Evolutionary conservation across 2,888 invertebrate species (phyloP), one percentile per base, ranked within the genome.

Genomic region (Morpho deidamia): DNA sequence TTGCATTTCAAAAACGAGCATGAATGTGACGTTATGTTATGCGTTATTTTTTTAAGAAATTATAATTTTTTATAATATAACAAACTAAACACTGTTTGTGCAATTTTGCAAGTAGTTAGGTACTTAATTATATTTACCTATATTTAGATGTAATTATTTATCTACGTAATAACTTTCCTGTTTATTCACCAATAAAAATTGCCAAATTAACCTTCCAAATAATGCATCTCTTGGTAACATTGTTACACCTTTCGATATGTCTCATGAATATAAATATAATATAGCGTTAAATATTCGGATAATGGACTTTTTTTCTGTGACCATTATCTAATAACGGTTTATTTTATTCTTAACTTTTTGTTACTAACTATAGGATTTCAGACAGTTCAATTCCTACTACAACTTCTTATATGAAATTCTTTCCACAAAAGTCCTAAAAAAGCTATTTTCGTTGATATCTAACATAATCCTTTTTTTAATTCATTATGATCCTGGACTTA

Each of bases 181-280:
- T 78, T 78, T 65, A 66, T 64, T 68, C 65, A 65, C 67, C 66
- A 65, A 68, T 70, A 68, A 69, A 76, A 69, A 78, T 83, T 82
- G 87, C 87, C 87, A 86, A 88, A 86, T 70, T 71, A 72, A 72
- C 76, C 80, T 86, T 83, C 78, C 79, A 79, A 69, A 66, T 59
- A 71, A 53, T 58, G 62, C 58, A 65, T 78, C 74, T 76, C 76
- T 82, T 78, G 72, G 79, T 82, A 73, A 42, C 65, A 76, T 72
- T 79, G 78, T 81, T 82, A 79, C 69, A 73, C 67, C 62, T 59
- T 70, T 68, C 44, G 53, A 53, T 48, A 54, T 44, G 51, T 50
- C 45, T 57, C 45, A 47, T 53, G 46, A 46, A 47, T 60, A 58
- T 47, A 23, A 44, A 57, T 54, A 46, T 55, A 51, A 42, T 48